A percentile compares a stretch with the other conserved stretches of the same genome.
These are phyloP conservation scores for Odontomyia ornata DNA, from an alignment of 2,888 invertebrate species.

Conservation along the genomic window DNA sequence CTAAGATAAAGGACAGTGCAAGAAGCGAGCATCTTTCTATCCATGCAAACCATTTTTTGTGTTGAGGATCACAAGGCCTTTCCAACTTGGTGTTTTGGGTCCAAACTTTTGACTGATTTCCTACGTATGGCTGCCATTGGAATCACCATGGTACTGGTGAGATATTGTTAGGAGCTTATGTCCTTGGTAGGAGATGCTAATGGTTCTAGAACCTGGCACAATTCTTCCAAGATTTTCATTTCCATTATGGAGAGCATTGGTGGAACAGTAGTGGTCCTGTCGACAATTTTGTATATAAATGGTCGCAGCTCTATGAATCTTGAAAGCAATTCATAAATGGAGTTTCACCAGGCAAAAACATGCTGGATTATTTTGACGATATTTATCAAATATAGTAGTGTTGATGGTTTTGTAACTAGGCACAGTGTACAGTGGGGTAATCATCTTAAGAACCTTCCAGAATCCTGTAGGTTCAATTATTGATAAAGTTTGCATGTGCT, in stretches of 20 bases:
- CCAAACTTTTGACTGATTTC: too few species aligned
- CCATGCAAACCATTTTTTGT: too few species aligned
- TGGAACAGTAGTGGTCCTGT: slow-evolving; percentile 30
- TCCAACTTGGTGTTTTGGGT: too few species aligned
- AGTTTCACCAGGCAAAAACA: not conserved
- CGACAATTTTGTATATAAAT: slow-evolving; percentile 18
- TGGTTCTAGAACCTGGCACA: slow-evolving; percentile 14
- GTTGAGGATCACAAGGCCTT: too few species aligned
- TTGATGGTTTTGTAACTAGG: not conserved
- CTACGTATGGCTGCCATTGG: too few species aligned
- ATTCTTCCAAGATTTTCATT: slow-evolving; percentile 32
- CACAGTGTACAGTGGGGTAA: not conserved
- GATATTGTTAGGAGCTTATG: too few species aligned
- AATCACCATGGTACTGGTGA: too few species aligned
- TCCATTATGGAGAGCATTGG: slow-evolving; percentile 29
- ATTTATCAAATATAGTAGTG: not conserved
- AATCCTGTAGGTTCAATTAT: not conserved
- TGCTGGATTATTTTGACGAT: not conserved
- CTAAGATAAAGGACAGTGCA: too few species aligned
- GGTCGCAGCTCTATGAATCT: slow-evolving; percentile 31
- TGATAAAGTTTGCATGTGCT: not conserved
- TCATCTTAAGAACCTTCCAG: not conserved
- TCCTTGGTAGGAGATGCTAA: too few species aligned
- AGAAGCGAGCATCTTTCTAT: too few species aligned
- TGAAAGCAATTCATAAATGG: slow-evolving; percentile 3